Evolutionary conservation across 1,140 invertebrate genomes (phyloP), one percentile per base, ranked within the genome.

Genomic region (Andrena cerasifolii): DNA sequence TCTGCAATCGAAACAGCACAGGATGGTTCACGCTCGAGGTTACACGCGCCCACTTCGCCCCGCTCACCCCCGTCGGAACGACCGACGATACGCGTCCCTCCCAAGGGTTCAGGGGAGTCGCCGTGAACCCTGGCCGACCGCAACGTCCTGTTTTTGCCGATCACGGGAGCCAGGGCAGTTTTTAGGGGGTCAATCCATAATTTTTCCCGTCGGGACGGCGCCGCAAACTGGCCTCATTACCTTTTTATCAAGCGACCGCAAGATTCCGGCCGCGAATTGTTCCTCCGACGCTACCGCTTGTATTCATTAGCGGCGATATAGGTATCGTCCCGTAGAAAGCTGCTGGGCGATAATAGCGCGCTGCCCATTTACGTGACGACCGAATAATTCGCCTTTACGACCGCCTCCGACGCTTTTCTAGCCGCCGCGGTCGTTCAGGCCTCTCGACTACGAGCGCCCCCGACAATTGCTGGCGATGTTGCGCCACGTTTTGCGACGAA

Each of bases 1-100:
- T 95, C 95, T 96, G 94, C 63, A 84, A 51, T 65, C 71, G 56
- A 71, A 79, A 75, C 28, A 31, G 53, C 33, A 63, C 33, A 54
- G 47, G 51, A 58, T 61, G 36, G 76, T 24, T 84, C 45, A 75
- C 66, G 74, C 53, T 77, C 59, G 67, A 63, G 63, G 77, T 65
- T 71, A 51, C 74, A 74, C 70, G 43, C 14, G 31, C n/a, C n/a
- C n/a, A n/a, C n/a, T n/a, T n/a, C n/a, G n/a, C n/a, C n/a, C n/a
- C n/a, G n/a, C n/a, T n/a, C n/a, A n/a, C n/a, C n/a, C n/a, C n/a
- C n/a, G n/a, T n/a, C n/a, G n/a, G n/a, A n/a, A n/a, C n/a, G n/a
- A n/a, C n/a, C n/a, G n/a, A 47, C 18, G 36, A 28, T 70, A 71
- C 65, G 66, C 49, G 62, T 78, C 36, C 36, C 63, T 36, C 43